Conservation (phyloP, 2,113 vertebrate genomes). For the rabbit (Oryctolagus cuniculus) region DNA sequence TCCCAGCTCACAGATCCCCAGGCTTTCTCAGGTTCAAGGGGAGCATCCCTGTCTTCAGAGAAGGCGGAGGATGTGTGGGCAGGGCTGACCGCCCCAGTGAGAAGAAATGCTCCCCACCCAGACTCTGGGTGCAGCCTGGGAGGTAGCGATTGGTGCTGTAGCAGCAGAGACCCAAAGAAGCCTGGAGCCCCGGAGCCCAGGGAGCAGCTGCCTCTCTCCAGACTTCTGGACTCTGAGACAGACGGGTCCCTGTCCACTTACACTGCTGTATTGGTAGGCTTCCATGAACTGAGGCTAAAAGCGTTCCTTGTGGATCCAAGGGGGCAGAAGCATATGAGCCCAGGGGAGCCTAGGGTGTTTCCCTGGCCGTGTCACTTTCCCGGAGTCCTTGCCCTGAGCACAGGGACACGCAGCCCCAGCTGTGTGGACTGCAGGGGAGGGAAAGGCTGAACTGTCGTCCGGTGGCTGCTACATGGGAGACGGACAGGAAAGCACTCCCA, state of each 20-base stretch:
- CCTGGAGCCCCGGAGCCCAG: background rate
- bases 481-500: background rate
- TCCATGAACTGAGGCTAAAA: background rate
- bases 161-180: constrained; percentile 7
- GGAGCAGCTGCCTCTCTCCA: background rate
- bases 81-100: background rate
- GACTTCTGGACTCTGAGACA: background rate
- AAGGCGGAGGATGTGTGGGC: background rate
- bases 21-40: background rate
- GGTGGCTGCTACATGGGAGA: background rate
- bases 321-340: background rate
- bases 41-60: background rate
- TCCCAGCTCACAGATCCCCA: background rate
- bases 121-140: background rate
- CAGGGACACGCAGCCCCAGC: background rate
- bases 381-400: background rate
- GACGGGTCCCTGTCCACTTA: background rate
- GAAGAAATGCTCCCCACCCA: background rate
- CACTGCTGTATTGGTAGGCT: background rate
- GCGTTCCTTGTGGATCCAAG: background rate
- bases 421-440: background rate
- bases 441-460: background rate
- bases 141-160: background rate
- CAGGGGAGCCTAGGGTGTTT: background rate
- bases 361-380: background rate